Base-by-base conservation (phyloP, 2,888 invertebrate species). In the Polietes domitor region DNA sequence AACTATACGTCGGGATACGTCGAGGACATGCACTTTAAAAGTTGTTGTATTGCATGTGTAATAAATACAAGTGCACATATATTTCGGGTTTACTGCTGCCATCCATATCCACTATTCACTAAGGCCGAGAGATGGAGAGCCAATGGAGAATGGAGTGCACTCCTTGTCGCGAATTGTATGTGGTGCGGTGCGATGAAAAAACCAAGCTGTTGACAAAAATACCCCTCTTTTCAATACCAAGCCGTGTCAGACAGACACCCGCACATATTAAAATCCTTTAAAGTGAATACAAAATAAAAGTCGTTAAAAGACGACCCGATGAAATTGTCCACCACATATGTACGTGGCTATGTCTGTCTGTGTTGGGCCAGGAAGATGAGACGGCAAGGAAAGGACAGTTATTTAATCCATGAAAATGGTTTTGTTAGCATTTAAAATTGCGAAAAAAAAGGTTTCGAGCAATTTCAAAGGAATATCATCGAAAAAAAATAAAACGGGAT, bases 251-350 rank as follows among this genome's bases (percentile, higher is more conserved):
- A 24, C 24, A 43, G 12, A 41, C 65, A 41, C 32, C n/a, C 17
- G 19, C 21, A 47, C 28, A 26, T 32, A 55, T 72, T 73, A 63
- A 80, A 81, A 76, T 81, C 73, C 68, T 79, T 78, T 68, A 79
- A 81, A 81, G 32, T 76, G 76, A 73, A 78, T 84, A 61, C 61
- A 12, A 72, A 81, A 74, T 68, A 77, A 50, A 43, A 77, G 47
- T 70, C 24, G 61, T 77, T 50, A 61, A 80, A 79, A 76, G 82
- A 65, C 53, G 17, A 55, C 47, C 50, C 72, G 37, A 61, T 70
- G 43, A 63, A 58, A 73, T 41, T 61, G 17, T 72, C 21, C 72
- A 19, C 28, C 73, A n/a, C n/a, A 61, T 19, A 19, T 28, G 19
- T 61, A 19, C 43, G 55, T 37, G 76, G 24, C 6, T 10, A 12